Base-by-base conservation (phyloP, 1,140 invertebrate species). In the Physella acuta region DNA sequence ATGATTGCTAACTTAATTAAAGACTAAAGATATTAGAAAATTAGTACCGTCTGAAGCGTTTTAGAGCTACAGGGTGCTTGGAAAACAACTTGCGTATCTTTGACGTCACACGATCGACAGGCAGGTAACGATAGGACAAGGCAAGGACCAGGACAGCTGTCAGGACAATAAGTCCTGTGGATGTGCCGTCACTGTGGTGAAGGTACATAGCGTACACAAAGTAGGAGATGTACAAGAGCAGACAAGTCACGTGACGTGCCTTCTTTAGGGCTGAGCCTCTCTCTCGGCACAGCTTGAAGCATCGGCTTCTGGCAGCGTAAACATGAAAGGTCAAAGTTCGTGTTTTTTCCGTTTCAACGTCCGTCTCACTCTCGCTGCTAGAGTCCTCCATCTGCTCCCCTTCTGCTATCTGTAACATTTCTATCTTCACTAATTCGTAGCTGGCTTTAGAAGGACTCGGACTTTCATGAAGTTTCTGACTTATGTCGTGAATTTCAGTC, bases 161-260 rank as follows among this genome's bases (percentile, higher is more conserved):
- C 3, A 59, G 16, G 11, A 59, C 28, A 34, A 59, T 59, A 28
- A 59, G 31, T 31, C 56, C 56, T 1, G 56, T 34, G 5, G 36
- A 30, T 34, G 1, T 59, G 3, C 33, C 17, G 8, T 59, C 56
- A 1, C 8, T 33, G 33, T 59, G 56, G 36, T 59, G 56, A 4
- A 59, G 56, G n/a, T 59, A 59, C 56, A 59, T 31, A 3, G 56
- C 56, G n/a, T 59, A 59, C 28, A 33, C n/a, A n/a, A 59, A 59
- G n/a, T 59, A 59, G 5, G n/a, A 5, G 3, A 55, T 24, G 17
- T 55, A 55, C 26, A 55, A 17, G 31, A 8, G 31, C 2, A 28
- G 4, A 55, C 8, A 28, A 4, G 31, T 28, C 20, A 55, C n/a
- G 24, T 1, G 17, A 28, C 3, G n/a, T 2, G 26, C 28, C 28